Base-by-base conservation (phyloP, 2,888 invertebrate species). In the Dryobota labecula region DNA sequence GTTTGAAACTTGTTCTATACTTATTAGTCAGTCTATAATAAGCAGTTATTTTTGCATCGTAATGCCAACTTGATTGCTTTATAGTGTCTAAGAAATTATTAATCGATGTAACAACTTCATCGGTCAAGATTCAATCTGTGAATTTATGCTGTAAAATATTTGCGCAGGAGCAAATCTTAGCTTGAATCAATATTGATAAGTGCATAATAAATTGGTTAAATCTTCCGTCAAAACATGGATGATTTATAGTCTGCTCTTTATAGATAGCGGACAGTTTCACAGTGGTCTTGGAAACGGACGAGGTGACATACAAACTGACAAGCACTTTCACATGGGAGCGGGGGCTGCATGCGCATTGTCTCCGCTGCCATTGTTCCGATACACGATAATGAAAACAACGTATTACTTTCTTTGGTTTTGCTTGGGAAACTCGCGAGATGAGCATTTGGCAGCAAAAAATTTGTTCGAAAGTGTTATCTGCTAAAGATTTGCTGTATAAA, bases 241-340 rank as follows among this genome's bases (percentile, higher is more conserved):
- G 78, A 81, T 82, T 78, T 61, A 82, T 83, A 73, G 69, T 79
- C 63, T 56, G 57, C 51, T 79, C 54, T 80, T 68, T 71, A 76
- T 76, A 77, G 80, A 81, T 78, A 76, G 76, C 76, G 61, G 70
- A 51, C 58, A 66, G 63, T 78, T 78, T 85, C 82, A 76, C 85
- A 84, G 80, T 65, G 64, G 61, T 77, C 82, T 85, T 83, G 84
- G 84, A 82, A 81, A 69, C 73, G 74, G 76, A 73, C 78, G 80
- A 84, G 78, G 79, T 87, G 87, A 87, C 87, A 86, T 72, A 90
- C 86, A 88, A 87, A 87, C 87, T 80, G 83, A 80, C 74, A 78
- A 80, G 82, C 90, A 92, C 93, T 93, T 93, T 93, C 93, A 86
- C 93, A 87, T 92, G 93, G 87, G 92, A 92, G 87, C 83, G 71